These are phyloP conservation scores for Mimas tiliae DNA, from an alignment of 2,888 invertebrate genomes.

Conservation along the genomic window DNA sequence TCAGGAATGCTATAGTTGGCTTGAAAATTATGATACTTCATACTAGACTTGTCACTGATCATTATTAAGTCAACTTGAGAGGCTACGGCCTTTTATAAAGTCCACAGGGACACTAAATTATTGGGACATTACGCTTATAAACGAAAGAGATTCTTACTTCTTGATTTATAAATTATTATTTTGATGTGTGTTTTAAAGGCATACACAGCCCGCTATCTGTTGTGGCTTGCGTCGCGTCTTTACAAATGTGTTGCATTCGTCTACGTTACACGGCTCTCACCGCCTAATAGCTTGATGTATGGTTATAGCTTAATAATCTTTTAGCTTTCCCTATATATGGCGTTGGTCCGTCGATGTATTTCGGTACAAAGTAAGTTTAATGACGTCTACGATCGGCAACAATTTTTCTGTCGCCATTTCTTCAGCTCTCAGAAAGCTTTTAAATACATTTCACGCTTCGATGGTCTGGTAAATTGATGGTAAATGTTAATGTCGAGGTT, in stretches of 20 bases:
- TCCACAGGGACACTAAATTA: no score
- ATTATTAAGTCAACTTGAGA: no score
- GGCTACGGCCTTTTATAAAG: no score
- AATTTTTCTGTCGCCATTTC: constrained; percentile 49
- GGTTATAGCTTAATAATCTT: constrained; percentile 71
- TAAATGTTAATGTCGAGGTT: constrained; percentile 41
- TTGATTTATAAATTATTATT: no score
- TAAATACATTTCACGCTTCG: constrained; percentile 53
- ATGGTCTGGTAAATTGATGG: constrained; percentile 46
- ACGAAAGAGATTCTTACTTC: no score
- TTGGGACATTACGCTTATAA: no score
- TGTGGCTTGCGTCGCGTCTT: constrained; percentile 39
- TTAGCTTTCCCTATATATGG: constrained; percentile 38
- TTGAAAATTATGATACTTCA: background rate
- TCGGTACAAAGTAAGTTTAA: constrained; percentile 55
- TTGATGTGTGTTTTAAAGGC: no score
- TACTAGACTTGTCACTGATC: background rate
- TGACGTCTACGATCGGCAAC: constrained; percentile 45
- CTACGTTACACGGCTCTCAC: constrained; percentile 65
- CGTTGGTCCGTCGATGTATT: constrained; percentile 32
- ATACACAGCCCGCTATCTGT: constrained; percentile 33
- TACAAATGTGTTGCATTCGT: constrained; percentile 70
- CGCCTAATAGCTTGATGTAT: constrained; percentile 74
- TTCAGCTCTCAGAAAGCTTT: constrained; percentile 58
- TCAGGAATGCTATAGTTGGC: background rate